Base-by-base conservation (phyloP, 2,888 invertebrate genomes). In the Eurois occulta region DNA sequence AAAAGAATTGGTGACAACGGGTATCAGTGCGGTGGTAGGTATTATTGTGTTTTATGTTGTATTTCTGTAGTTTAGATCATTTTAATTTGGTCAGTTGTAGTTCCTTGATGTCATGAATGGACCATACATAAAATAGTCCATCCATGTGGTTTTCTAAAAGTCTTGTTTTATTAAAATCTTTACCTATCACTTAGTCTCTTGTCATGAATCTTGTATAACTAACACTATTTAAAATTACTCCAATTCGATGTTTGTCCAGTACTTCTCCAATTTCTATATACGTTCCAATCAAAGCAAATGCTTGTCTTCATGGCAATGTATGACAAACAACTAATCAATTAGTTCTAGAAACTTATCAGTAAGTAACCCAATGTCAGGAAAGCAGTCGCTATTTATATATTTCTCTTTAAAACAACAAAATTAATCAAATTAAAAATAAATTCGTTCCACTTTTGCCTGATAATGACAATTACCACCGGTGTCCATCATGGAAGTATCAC, bases 1-100 rank as follows among this genome's bases (percentile, higher is more conserved):
- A 80, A 73, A 67, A 77, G 35, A 52, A n/a, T 70, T 46, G 71
- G 55, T 82, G 55, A 77, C 46, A 48, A 28, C 8, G 5, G 55
- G 38, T 35, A 55, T 75, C 69, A 52, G 13, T 28, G 21, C 21
- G n/a, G 21, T 6, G 55, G 16, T 55, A 21, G 46, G 21, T 58
- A n/a, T 58, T 7, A 28, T 58, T 58, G 58, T 55, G 11, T 55
- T 11, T 24, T 66, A 28, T 52, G 21, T 13, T 24, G 2, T 55
- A 21, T 16, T 52, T 38, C n/a, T 21, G 24, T 11, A 2, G 18
- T 48, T 32, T 10, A 1, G n/a, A 46, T 70, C 2, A 55, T 4
- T 24, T 70, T 16, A 28, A 52, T 78, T 65, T 78, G 2, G 5
- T n/a, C 0, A 16, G n/a, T 24, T 3, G 7, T 11, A 35, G n/a